Evolutionary conservation across 2,113 vertebrate species (phyloP), one percentile per base, ranked within the genome.

Genomic region (Pimephales promelas): DNA sequence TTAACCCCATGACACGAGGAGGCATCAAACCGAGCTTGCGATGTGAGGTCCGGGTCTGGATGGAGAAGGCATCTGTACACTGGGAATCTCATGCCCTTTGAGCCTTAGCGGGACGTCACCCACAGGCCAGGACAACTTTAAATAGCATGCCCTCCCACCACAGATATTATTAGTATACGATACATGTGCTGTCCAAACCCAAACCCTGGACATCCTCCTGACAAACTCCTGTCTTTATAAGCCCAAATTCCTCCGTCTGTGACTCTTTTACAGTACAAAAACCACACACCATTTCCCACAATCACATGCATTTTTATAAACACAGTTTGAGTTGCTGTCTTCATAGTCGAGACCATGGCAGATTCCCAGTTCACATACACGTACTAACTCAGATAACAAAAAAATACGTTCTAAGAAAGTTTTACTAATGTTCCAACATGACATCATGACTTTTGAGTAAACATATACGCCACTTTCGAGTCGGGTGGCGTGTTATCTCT

Each of bases 61-160:
- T 64, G 90, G 87, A 84, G 87, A 87, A 85, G 88, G 92, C 89
- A 91, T 89, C 83, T 83, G 82, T 66, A 82, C 86, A 88, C 83
- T 89, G 89, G 90, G 90, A 93, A 96, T 96, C 96, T 95, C 95
- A 97, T 95, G 95, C 93, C 94, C 95, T 96, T 93, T 94, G 90
- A 85, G 89, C 91, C 87, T 89, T 91, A 92, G 90, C 92, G 93
- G 92, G 90, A 94, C 93, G 92, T 94, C 94, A 96, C 93, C 94
- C 95, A 95, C 91, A 94, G 92, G 88, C 92, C 89, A 81, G 72
- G 89, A 87, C 8, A 47, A 84, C 93, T 90, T 91, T 91, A 94
- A 95, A 96, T 95, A 95, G 92, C 90, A 83, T 86, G 87, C 90
- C 92, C 88, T 91, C 90, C 88, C 78, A 87, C 90, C 84, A 0